Evolutionary conservation across 2,888 invertebrate genomes (phyloP), one percentile per base, ranked within the genome.

Genomic region (Cantharis nigra): DNA sequence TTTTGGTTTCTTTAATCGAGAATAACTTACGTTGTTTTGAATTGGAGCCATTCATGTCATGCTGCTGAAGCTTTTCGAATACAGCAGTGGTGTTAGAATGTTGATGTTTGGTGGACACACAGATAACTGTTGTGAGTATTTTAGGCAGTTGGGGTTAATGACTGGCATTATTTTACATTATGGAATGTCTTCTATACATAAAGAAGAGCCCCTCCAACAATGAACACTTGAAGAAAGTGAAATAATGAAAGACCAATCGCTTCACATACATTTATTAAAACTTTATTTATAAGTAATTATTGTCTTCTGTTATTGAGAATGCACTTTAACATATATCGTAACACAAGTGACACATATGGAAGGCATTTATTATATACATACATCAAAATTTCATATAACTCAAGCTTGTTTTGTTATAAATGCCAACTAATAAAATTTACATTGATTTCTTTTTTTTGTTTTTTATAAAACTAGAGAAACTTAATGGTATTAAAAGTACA

Each of bases 251-350:
- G 70, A 18, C 13, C 26, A n/a, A 20, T 14, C 72, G 71, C 76
- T 79, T 83, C 78, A 82, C 82, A 83, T 81, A 83, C 82, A 84
- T 84, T 84, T 85, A 87, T 86, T 87, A 83, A 77, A 75, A 81
- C 65, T 67, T 83, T 82, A 71, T 74, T 74, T 78, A 75, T 75
- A 81, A 86, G 85, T 87, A 87, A 88, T 89, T 89, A 89, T 89
- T 89, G 88, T 89, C 88, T 87, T 87, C 85, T 87, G 87, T 89
- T 89, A 88, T 88, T 89, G 87, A 88, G 87, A 89, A 89, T 89
- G 88, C 88, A 87, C 86, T 87, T 87, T 84, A 86, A 87, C 86
- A 87, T 86, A 87, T 85, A 85, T 83, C 86, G 81, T 76, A 85
- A 85, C 83, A 85, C 82, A 83, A 82, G 80, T 74, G 80, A 80